Evolutionary conservation across 2,113 vertebrate species (phyloP).

Genomic region (Canis aureus): DNA sequence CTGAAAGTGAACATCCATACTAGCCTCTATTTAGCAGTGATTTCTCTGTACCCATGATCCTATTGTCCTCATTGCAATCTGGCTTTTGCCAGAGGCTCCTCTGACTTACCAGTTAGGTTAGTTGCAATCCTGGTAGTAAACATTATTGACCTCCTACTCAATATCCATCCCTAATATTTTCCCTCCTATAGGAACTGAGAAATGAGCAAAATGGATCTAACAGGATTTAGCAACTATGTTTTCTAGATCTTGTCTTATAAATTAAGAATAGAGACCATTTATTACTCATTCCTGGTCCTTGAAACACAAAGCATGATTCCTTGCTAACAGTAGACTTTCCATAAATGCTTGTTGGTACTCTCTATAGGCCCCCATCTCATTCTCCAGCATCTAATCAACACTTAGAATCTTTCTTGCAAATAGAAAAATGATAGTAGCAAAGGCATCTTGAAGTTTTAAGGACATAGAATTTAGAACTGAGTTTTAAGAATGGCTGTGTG

Average conservation of each 20-base stretch:
- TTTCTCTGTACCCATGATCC: not conserved
- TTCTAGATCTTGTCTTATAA: not conserved
- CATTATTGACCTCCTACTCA: not conserved
- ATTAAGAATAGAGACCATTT: not conserved
- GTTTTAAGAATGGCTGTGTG: not conserved
- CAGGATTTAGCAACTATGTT: not conserved
- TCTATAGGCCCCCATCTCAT: not conserved
- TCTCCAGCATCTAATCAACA: not conserved
- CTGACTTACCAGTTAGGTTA: not conserved
- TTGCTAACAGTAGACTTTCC: not conserved
- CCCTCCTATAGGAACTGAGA: not conserved
- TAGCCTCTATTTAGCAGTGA: not conserved
- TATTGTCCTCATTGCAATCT: not conserved
- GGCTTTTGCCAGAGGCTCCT: not conserved
- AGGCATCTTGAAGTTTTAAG: not conserved
- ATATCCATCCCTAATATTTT: not conserved
- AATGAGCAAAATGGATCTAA: not conserved
- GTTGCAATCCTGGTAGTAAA: not conserved
- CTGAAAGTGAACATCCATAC: no score
- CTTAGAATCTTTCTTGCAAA: not conserved
- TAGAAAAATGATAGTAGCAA: not conserved
- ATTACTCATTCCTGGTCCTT: not conserved
- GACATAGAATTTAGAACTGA: not conserved
- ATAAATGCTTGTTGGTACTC: not conserved
- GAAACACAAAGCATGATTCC: not conserved